Base-by-base conservation (phyloP, 2,797 vertebrate species). In the Catostomus latipinnis region DNA sequence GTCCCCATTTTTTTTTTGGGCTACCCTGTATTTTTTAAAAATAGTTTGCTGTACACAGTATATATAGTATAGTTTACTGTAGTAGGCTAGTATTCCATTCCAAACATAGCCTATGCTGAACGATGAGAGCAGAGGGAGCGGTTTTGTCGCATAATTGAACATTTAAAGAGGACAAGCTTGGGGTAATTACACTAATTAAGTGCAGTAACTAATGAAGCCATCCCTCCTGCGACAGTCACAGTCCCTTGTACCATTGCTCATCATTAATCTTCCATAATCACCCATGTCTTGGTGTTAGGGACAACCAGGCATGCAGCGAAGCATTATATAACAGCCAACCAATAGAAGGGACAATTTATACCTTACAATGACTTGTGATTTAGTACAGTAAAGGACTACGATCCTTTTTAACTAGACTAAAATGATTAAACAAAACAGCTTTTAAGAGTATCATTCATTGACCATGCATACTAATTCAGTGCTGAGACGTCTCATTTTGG, bases 191-290 rank as follows among this genome's bases (percentile, higher is more conserved):
- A 49, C 66, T 91, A 88, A 92, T 93, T 92, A 90, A 89, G 88
- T 83, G 70, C 85, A 84, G 82, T 89, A 88, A 91, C 85, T 91
- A 91, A 92, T 87, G 91, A 90, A 86, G 65, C 84, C 69, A 80
- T 83, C 84, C 86, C 81, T 86, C 66, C 79, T 73, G 88, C 68
- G 84, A 88, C 85, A 57, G 67, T 52, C 71, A 80, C 84, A 79
- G 86, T 90, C 89, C 89, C 86, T 8, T 48, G 50, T 81, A 89
- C 87, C 85, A 87, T 88, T 83, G 91, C 84, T 90, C 34, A 60
- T 88, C 87, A 90, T 93, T 91, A 91, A 92, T 92, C 91, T 88
- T 71, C 74, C 14, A 82, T 90, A 90, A 92, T 91, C 90, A 90
- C 86, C 52, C 5, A 80, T 80, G 85, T 85, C 87, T 67, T 79